These are phyloP conservation scores for Brachypteracias leptosomus DNA, from an alignment of 2,113 vertebrate genomes.

Conservation along the genomic window DNA sequence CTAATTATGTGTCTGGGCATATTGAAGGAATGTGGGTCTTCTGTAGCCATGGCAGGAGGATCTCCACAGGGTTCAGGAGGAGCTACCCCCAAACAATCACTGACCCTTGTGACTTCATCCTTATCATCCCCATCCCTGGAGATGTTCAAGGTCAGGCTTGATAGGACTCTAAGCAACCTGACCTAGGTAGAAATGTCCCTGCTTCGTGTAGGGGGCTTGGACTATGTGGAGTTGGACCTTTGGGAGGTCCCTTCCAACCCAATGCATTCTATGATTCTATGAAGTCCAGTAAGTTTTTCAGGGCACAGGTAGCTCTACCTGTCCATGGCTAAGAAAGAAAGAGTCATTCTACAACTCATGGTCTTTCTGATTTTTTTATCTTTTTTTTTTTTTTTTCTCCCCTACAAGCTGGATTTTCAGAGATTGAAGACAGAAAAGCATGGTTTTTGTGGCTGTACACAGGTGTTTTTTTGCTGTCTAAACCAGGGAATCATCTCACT, in stretches of 20 bases:
- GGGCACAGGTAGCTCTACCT: background rate
- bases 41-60: background rate
- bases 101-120: background rate
- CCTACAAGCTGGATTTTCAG: background rate
- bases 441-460: background rate
- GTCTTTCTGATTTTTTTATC: background rate
- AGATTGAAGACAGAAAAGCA: background rate
- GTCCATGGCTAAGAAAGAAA: background rate
- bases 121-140: too few relatives aligned
- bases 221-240: too few relatives aligned
- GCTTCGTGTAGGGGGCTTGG: too few relatives aligned
- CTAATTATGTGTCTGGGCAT: background rate
- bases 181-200: too few relatives aligned
- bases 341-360: background rate
- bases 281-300: rapidly evolving
- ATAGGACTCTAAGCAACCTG: too few relatives aligned
- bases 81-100: background rate
- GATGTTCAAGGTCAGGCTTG: too few relatives aligned
- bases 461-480: background rate
- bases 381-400: background rate
- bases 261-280: too few relatives aligned
- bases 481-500: background rate
- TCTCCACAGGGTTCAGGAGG: background rate
- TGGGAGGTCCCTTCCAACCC: too few relatives aligned
- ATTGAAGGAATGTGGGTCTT: background rate